Percentiles rank a stretch among this genome's conserved stretches.
Evolutionary conservation across 2,113 vertebrate species (phyloP).

Genomic region (Gasterosteus aculeatus): DNA sequence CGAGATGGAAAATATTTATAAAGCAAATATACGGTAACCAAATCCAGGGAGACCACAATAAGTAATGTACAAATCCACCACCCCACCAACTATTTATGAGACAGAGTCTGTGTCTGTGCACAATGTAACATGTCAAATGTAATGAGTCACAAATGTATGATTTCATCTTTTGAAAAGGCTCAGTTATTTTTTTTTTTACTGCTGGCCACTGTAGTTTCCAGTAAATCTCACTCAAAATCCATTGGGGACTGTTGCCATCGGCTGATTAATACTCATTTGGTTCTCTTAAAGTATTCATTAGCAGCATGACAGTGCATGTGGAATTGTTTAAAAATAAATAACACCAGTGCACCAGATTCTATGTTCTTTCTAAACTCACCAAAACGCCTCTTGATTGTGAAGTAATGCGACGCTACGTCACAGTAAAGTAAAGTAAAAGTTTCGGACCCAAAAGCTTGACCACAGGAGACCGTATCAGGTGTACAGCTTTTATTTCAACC

Average conservation of each 20-base stretch:
- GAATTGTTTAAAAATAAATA: neutral
- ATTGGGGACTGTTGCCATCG: neutral
- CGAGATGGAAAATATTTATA: neutral
- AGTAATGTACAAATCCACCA: neutral
- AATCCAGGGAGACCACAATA: neutral
- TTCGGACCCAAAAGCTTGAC: too few species aligned
- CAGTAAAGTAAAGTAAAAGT: too few species aligned
- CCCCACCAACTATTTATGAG: neutral
- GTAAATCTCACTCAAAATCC: neutral
- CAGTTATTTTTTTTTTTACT: neutral
- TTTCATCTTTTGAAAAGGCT: neutral
- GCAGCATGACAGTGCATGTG: neutral
- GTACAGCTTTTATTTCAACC: too few species aligned
- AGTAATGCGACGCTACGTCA: too few species aligned
- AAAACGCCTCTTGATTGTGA: too few species aligned
- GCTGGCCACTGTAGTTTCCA: neutral
- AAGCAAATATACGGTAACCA: neutral
- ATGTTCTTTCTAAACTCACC: too few species aligned
- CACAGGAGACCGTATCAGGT: too few species aligned
- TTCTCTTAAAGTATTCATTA: neutral
- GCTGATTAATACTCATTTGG: neutral
- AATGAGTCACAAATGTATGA: neutral
- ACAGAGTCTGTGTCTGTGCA: neutral
- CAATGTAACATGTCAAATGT: neutral
- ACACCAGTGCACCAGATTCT: neutral